Conservation (phyloP, 2,113 vertebrate species). For the Paramormyrops kingsleyae region DNA sequence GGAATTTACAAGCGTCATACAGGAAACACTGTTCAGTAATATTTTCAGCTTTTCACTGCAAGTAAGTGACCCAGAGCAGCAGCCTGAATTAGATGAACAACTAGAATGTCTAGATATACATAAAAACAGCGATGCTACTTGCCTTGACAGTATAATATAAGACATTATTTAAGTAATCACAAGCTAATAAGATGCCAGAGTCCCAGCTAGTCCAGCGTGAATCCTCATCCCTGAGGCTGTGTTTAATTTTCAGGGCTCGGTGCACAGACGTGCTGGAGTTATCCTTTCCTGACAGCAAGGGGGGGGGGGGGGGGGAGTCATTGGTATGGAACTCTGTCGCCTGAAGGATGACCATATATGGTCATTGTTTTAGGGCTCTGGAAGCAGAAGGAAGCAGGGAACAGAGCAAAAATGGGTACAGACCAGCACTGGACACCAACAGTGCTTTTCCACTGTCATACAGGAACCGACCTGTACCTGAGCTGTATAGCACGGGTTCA, state of each 20-base stretch:
- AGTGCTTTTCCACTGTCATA: background rate
- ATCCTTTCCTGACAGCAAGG: background rate
- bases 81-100: background rate
- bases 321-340: slow-evolving; percentile 13
- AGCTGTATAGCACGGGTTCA: background rate
- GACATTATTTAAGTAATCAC: background rate
- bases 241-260: background rate
- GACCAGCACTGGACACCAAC: background rate
- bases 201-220: background rate
- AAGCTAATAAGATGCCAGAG: background rate
- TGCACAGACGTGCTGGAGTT: background rate
- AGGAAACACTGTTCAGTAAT: background rate
- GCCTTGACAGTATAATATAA: background rate
- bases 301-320: background rate
- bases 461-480: background rate
- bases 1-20: background rate
- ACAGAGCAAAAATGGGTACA: background rate
- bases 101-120: background rate
- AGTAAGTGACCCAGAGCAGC: background rate
- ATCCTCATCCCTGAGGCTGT: background rate
- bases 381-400: background rate
- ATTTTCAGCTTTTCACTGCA: background rate
- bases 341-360: slow-evolving; percentile 19
- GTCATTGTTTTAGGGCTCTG: slow-evolving; percentile 7
- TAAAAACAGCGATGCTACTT: background rate